Evolutionary conservation across 2,113 vertebrate genomes (phyloP).

Genomic region (Anarrhichthys ocellatus): DNA sequence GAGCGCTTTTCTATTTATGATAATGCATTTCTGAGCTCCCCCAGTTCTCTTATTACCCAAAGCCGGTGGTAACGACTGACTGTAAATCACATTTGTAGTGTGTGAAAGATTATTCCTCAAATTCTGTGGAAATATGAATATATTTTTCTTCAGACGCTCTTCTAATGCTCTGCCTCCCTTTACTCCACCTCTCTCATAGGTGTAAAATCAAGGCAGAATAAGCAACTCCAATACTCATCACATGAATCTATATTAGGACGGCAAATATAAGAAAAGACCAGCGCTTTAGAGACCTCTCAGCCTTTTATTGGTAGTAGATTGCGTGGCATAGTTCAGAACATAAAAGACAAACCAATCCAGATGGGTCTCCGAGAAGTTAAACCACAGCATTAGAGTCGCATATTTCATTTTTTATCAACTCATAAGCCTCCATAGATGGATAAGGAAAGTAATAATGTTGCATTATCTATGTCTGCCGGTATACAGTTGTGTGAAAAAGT

Average conservation of each 20-base stretch:
- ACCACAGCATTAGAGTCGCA: not conserved
- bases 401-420: not conserved
- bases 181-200: not conserved
- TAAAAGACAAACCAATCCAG: not conserved
- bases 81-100: constrained; percentile 69
- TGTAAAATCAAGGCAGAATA: constrained; percentile 32
- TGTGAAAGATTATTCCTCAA: constrained; percentile 44
- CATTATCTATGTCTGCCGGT: constrained; percentile 2
- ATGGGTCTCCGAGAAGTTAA: not conserved
- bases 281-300: not conserved
- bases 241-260: constrained; percentile 37
- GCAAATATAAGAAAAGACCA: constrained; percentile 7
- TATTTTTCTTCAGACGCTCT: constrained; percentile 61
- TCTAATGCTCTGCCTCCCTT: constrained; percentile 18
- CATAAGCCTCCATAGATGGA: not conserved
- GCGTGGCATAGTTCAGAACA: not conserved
- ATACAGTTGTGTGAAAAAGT: no score
- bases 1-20: constrained; percentile 55
- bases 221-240: constrained; percentile 4
- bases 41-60: constrained; percentile 57
- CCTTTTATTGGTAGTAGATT: constrained; percentile 20
- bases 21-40: constrained; percentile 54
- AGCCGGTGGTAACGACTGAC: constrained; percentile 51
- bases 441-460: not conserved
- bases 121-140: constrained; percentile 42